Base-by-base conservation (phyloP, 2,888 invertebrate genomes). In the Apamea crenata region DNA sequence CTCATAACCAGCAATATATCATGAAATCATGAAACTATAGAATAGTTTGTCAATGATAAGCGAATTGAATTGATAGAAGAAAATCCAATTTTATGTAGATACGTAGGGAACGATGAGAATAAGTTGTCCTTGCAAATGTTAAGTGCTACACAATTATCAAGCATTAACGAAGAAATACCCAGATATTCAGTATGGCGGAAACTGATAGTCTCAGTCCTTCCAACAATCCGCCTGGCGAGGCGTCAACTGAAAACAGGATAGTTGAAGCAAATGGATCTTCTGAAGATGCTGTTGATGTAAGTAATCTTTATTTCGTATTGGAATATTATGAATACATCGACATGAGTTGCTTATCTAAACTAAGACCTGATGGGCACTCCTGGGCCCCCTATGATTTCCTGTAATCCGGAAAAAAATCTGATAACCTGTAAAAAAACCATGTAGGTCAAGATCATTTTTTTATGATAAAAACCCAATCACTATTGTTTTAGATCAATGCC, bases 401-500 rank as follows among this genome's bases (percentile, higher is more conserved):
- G 0, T 36, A 16, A 63, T n/a, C n/a, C 6, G 1, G 7, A 36
- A 68, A 50, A 40, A 21, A 21, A 16, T 4, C 25, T 25, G 21
- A 32, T 85, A 85, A 85, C 85, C 85, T 85, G 74, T 18, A 80
- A 80, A 82, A 82, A 75, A 73, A 50, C 61, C 56, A 78, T 71
- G 40, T 73, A 78, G 77, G 77, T 73, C 81, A 81, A 70, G 66
- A 50, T 66, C 65, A 66, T 61, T 71, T 61, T 70, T 29, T 29
- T 59, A 32, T 44, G 63, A 29, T 59, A 59, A 2, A 77, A 36
- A 72, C 16, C 6, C 40, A 25, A 66, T 36, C 32, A 61, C 53
- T 68, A 47, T 87, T 88, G 88, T 96, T 96, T 83, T 94, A 97
- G 97, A 93, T 96, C 83, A 96, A 96, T 92, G 95, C 95, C 82